Evolutionary conservation across 2,113 vertebrate species (phyloP), one percentile per base, ranked within the genome.

Genomic region (Malurus alboscapulatus): DNA sequence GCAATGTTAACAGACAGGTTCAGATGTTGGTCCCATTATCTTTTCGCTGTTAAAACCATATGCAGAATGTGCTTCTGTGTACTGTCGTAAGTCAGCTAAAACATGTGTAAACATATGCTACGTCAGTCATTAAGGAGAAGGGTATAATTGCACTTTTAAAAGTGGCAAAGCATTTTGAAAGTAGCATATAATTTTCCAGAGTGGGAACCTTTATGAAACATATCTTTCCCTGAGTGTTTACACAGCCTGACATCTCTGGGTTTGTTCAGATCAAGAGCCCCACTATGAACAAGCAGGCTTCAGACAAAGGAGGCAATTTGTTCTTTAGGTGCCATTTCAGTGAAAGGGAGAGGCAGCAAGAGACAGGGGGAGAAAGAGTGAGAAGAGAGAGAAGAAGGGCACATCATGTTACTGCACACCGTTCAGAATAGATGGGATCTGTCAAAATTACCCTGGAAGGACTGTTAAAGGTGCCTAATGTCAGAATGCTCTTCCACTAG

Each of bases 81-180:
- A 94, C 92, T 97, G 96, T 97, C 95, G 79, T 75, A 97, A 98
- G 96, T 96, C 94, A 97, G 95, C 90, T 97, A 97, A 97, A 98
- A 98, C 91, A 96, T 47, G 27, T 90, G 96, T 97, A 98, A 98
- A 97, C 94, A 98, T 90, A 97, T 84, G 95, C 94, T 95, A 93
- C 3, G 36, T 96, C 97, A 97, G 96, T 97, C 95, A 97, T 97
- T 97, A 97, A 96, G 81, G 74, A 91, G 95, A 97, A 97, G 91
- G 95, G 91, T 97, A 95, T 97, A 98, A 98, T 98, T 97, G 97
- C 87, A 96, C 76, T 98, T 98, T 97, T 97, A 96, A 97, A 98
- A 97, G 95, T 96, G 91, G 96, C 84, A 97, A 97, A 97, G 97
- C 95, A 97, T 95, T 97, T 96, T 96, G 84, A 97, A 97, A 97